Evolutionary conservation across 2,888 invertebrate genomes (phyloP).

Genomic region (Laothoe populi): DNA sequence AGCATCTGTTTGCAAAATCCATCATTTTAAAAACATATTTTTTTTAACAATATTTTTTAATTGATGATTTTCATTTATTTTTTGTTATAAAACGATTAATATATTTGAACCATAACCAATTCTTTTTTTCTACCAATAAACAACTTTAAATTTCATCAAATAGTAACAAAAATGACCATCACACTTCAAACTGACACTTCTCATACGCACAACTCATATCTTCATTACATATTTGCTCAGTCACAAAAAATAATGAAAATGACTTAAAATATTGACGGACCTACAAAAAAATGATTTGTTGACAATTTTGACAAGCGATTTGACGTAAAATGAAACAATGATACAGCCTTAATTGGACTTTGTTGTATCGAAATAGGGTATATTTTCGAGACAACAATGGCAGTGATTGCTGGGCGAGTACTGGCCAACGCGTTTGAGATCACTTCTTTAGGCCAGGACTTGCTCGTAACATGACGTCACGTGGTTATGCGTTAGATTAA

Average conservation of each 20-base stretch:
- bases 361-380: conserved; percentile 15
- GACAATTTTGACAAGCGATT: not conserved
- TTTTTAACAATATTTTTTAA: not conserved
- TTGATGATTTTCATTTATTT: not conserved
- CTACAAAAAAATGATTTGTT: conserved; percentile 1
- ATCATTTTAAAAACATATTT: not conserved
- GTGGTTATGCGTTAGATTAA: conserved; percentile 42
- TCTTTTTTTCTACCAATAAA: too few species aligned
- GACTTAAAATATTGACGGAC: not conserved
- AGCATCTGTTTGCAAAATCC: not conserved
- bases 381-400: conserved; percentile 45
- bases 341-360: conserved; percentile 20
- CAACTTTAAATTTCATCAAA: not conserved
- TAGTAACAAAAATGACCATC: not conserved
- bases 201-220: conserved; percentile 10
- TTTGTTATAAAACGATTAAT: not conserved
- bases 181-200: conserved; percentile 7
- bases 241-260: conserved; percentile 26
- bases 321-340: conserved; percentile 14
- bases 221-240: conserved; percentile 25
- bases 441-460: conserved; percentile 68
- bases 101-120: too few species aligned
- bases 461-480: conserved; percentile 47
- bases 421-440: conserved; percentile 70
- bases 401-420: conserved; percentile 59